These are phyloP conservation scores for Tuta absoluta DNA, from an alignment of 2,888 invertebrate genomes.

Conservation along the genomic window DNA sequence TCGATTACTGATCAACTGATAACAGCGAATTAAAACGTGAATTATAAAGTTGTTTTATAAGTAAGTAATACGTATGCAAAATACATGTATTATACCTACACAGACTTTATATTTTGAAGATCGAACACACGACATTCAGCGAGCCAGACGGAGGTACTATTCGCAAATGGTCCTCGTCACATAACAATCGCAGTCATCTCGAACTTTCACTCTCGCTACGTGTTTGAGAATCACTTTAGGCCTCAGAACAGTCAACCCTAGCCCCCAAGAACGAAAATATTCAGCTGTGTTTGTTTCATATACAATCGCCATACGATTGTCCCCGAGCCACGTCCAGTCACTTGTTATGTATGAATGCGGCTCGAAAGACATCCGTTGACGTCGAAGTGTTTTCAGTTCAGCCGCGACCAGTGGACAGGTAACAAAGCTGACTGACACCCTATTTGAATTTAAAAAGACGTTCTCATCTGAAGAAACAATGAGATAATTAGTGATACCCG, in stretches of 20 bases:
- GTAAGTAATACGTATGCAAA: background rate
- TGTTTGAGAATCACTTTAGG: conserved; percentile 9
- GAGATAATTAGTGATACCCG: conserved; percentile 46
- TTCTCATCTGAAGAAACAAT: conserved; percentile 50
- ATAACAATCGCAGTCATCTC: background rate
- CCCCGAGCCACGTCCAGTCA: conserved; percentile 53
- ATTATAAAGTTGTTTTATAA: background rate
- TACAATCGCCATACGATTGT: conserved; percentile 61
- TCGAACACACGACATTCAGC: background rate
- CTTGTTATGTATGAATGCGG: conserved; percentile 70
- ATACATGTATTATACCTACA: too few species aligned
- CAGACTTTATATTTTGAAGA: background rate
- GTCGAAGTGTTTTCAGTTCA: conserved; percentile 70
- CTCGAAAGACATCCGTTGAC: conserved; percentile 68
- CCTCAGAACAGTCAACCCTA: conserved; percentile 4
- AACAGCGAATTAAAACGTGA: background rate
- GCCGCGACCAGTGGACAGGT: conserved; percentile 55
- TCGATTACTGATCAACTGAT: background rate
- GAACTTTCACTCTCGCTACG: conserved; percentile 12
- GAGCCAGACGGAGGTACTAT: too few species aligned
- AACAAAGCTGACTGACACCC: conserved; percentile 58
- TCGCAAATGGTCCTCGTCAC: too few species aligned
- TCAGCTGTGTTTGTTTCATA: conserved; percentile 55
- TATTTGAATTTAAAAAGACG: conserved; percentile 58
- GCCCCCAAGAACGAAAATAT: conserved; percentile 40